These are phyloP conservation scores for Cuculus canorus DNA, from an alignment of 2,797 vertebrate genomes.

Conservation along the genomic window DNA sequence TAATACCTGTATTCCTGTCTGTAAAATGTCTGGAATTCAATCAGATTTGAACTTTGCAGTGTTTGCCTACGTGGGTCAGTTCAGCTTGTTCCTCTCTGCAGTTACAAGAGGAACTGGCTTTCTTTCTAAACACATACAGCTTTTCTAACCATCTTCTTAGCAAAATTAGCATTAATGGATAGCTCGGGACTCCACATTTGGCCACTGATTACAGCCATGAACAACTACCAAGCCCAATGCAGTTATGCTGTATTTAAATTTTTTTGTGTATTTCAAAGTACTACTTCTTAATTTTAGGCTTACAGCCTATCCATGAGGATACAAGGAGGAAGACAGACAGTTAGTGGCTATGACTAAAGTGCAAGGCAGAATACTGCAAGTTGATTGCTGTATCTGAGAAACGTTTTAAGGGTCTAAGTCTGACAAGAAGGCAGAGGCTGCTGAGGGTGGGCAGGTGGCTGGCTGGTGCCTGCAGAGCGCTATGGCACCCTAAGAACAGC, in stretches of 20 bases:
- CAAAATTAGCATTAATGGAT: neutral
- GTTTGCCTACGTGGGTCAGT: neutral
- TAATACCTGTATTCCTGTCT: neutral
- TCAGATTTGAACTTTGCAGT: neutral
- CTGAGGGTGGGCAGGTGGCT: neutral
- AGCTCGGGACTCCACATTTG: neutral
- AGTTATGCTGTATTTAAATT: neutral
- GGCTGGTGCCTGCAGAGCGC: neutral
- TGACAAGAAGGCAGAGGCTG: neutral
- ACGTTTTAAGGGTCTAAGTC: neutral
- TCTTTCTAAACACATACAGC: neutral
- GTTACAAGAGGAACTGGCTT: neutral
- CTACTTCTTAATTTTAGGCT: neutral
- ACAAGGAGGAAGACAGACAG: neutral
- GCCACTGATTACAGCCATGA: neutral
- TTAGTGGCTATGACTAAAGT: neutral
- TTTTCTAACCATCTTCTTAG: neutral
- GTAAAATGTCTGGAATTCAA: slow-evolving; percentile 24
- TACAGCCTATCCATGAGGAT: neutral
- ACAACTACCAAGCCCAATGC: neutral
- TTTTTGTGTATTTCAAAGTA: neutral
- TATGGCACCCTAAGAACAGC: neutral
- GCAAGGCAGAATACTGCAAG: neutral
- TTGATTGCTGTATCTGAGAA: neutral
- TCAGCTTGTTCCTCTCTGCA: neutral